Base-by-base conservation (phyloP, 2,797 vertebrate genomes). In the Acanthornis magna region DNA sequence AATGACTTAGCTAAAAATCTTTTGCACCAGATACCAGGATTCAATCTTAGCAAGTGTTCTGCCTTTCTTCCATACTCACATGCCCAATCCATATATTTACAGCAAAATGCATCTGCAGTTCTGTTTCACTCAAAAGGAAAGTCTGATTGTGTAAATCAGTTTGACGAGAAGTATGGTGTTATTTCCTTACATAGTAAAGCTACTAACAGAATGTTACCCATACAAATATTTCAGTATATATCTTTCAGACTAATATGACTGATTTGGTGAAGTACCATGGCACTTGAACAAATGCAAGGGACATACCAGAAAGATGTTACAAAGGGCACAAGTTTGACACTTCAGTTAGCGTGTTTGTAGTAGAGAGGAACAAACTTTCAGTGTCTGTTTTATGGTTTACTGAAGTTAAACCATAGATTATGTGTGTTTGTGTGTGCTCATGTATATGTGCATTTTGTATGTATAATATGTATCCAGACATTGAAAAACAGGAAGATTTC, bases 371-470 rank as follows among this genome's bases (percentile, higher is more conserved):
- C 32, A 74, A 94, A 12, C 26, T 26, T 73, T 78, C 77, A 32
- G 32, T 73, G 48, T 92, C 54, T 91, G 66, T 88, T 91, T 47
- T 27, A 81, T 94, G 89, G 79, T 93, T 92, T 91, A 88, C 66
- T 86, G 51, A 50, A 71, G 83, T 84, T 95, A 96, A 93, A 94
- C 90, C 93, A 90, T 78, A 72, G 54, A 74, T 77, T 48, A 8
- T 86, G 42, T 89, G 21, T 94, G 65, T 90, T 51, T 91, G 61
- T 90, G 50, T 84, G 61, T 93, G 50, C 22, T 86, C 61, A 45
- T 81, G 9, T 93, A 8, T 92, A 67, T 86, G 86, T 95, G 57
- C 42, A 72, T 86, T 92, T 84, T 88, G 20, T 94, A 25, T 88
- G 40, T 77, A n/a, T 81, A 79, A 34, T 66, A 67, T 42, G 50